These are phyloP conservation scores for Papilio glaucus DNA, from an alignment of 1,140 invertebrate species.

Conservation along the genomic window DNA sequence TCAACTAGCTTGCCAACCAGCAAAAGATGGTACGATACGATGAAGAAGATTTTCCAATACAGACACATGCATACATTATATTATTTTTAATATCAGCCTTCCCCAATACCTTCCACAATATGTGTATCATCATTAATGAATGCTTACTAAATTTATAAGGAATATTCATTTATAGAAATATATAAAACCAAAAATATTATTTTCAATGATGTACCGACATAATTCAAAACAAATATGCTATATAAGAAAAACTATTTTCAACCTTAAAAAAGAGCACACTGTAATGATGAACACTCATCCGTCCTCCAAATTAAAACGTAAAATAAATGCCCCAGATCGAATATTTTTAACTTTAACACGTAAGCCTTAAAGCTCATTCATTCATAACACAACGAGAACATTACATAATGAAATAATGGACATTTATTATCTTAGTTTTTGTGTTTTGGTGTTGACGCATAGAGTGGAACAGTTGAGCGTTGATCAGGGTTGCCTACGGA, in stretches of 20 bases:
- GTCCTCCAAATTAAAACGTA: neutral
- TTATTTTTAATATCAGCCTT: too few relatives aligned
- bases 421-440: constrained; percentile 34
- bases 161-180: too few relatives aligned
- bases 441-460: constrained; percentile 34
- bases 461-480: constrained; percentile 22
- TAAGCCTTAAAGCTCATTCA: constrained; percentile 22
- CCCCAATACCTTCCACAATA: too few relatives aligned
- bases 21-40: neutral
- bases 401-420: constrained; percentile 35
- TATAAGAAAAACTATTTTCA: neutral
- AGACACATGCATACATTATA: too few relatives aligned
- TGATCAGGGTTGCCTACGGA: constrained; percentile 16
- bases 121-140: too few relatives aligned
- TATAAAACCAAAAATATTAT: too few relatives aligned
- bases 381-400: constrained; percentile 10
- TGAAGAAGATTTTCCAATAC: neutral
- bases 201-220: too few relatives aligned
- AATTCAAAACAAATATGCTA: too few relatives aligned
- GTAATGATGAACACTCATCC: neutral
- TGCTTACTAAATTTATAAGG: too few relatives aligned
- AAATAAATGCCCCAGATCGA: constrained; percentile 10
- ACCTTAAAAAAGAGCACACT: neutral
- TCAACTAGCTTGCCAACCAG: neutral
- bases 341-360: constrained; percentile 18